Base-by-base conservation (phyloP, 1,140 invertebrate species). In the Drosophila kepulauana region DNA sequence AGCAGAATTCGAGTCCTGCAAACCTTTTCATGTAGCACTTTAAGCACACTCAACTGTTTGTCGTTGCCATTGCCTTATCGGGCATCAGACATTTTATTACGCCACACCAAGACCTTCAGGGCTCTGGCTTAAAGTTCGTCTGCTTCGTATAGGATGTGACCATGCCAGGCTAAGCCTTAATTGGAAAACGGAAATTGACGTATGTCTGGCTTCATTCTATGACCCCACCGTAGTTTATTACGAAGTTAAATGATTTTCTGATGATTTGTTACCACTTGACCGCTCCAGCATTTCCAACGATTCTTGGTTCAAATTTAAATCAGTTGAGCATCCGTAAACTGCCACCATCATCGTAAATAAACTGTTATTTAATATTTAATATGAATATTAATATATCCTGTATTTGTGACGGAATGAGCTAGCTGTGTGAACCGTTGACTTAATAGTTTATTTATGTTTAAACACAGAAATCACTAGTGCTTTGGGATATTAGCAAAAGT, bases 21-120 rank as follows among this genome's bases (percentile, higher is more conserved):
- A 5, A 10, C 20, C 56, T 25, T n/a, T 35, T 33, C 52, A 7
- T 38, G 61, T 20, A 25, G n/a, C 46, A 61, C 67, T 75, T 64
- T 71, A 77, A 87, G 84, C 76, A 78, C 73, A 58, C 58, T 57
- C 33, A 45, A 75, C 59, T 70, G 72, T 43, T 48, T 57, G 65
- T 75, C 65, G 66, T 59, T 65, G 45, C 75, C 61, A 51, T 70
- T 64, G 54, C 54, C 77, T 88, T 88, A 87, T 86, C 82, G 59
- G 59, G 64, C 84, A 87, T 84, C 81, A 78, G 74, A 72, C 85
- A 81, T 89, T 89, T 87, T 88, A 82, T 84, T 88, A 80, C 78
- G 76, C 56, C 79, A 78, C 71, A 49, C 52, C 54, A 38, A 48
- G 45, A 58, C 38, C 43, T 30, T 16, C 48, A 5, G 49, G 1